These are phyloP conservation scores for Teleogryllus oceanicus DNA, from an alignment of 2,888 invertebrate species.

Conservation along the genomic window DNA sequence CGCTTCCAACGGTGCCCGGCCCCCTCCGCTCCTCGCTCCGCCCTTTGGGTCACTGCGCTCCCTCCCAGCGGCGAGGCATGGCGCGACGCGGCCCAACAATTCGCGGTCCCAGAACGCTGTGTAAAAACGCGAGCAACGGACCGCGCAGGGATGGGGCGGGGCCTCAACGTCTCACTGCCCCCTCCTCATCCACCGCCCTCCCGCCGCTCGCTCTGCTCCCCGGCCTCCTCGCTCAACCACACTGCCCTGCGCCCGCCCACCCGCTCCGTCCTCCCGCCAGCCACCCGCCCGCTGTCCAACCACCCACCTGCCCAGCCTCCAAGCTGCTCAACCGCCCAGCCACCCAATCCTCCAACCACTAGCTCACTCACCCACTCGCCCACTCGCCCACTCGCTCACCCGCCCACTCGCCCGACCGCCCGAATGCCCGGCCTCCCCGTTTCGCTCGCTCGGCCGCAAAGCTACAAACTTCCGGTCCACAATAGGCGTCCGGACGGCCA, in stretches of 20 bases:
- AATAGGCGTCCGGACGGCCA: background rate
- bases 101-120: background rate
- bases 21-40: no score
- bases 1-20: background rate
- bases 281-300: no score
- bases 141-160: background rate
- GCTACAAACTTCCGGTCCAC: slow-evolving; percentile 18
- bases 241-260: no score
- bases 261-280: no score
- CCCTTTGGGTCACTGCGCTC: no score
- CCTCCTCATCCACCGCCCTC: background rate
- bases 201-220: background rate
- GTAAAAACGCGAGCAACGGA: background rate
- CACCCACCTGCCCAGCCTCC: no score
- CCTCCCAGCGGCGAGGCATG: no score
- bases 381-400: background rate
- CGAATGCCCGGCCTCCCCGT: background rate
- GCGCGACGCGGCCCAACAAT: background rate
- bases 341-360: no score
- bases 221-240: background rate
- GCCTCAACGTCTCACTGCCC: background rate
- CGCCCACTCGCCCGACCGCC: background rate
- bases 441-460: background rate
- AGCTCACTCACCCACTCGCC: background rate
- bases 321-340: no score